phyloP scores from a whole-genome alignment of 37 sponge, comb jelly and placozoan genomes.

The Beroe ovata region DNA sequence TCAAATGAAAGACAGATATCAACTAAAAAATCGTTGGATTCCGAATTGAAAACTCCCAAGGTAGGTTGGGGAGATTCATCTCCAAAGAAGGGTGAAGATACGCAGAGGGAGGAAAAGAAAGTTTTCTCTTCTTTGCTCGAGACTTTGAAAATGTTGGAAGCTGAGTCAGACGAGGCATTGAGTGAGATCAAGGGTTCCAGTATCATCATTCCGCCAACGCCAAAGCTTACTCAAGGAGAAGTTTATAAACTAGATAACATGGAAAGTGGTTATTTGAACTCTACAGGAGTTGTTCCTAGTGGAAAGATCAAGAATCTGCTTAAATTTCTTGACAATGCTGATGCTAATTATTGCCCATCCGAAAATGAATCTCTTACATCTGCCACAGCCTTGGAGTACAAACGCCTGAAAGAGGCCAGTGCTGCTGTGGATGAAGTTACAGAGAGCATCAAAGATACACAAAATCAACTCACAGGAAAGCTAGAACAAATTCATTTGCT shows the following conservation, averaged over 20 bases:
- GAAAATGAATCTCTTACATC: constrained; percentile 38
- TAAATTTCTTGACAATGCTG: constrained; percentile 20
- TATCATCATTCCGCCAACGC: constrained; percentile 44
- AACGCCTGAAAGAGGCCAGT: constrained; percentile 9
- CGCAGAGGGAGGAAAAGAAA: constrained; percentile 22
- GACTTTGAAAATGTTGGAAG: constrained; percentile 79
- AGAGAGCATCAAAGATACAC: constrained; percentile 56
- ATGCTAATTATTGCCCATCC: neutral
- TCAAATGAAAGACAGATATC: neutral
- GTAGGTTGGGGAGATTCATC: neutral
- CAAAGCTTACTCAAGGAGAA: constrained; percentile 59
- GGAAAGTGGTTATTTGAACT: neutral
- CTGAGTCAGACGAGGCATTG: constrained; percentile 70
- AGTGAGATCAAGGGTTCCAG: constrained; percentile 43
- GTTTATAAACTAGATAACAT: constrained; percentile 51
- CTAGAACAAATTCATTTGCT: constrained; percentile 1
- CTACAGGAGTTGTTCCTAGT: neutral
- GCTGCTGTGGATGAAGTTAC: constrained; percentile 59
- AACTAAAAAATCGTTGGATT: neutral
- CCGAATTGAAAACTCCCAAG: neutral
- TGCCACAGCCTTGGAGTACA: neutral
- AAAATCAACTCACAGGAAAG: constrained; percentile 16
- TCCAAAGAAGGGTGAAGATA: neutral
- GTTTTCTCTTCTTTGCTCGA: constrained; percentile 73
- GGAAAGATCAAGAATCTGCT: constrained; percentile 55